Percentiles rank a stretch among this genome's conserved stretches.
Conservation (phyloP, 2,888 invertebrate species). For the Anthrax anthrax region DNA sequence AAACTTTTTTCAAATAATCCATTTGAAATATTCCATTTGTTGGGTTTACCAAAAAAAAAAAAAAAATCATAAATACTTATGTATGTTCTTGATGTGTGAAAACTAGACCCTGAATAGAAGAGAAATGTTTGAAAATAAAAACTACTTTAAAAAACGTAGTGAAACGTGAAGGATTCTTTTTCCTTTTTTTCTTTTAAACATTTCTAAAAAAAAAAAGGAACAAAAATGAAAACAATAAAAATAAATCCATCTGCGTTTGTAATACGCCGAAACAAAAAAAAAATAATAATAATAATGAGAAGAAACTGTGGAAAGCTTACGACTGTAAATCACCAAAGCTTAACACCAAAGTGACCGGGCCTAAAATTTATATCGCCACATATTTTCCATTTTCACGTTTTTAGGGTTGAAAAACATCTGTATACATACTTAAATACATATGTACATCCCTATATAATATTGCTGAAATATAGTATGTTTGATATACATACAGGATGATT, state of each 20-base stretch:
- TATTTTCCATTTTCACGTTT: conserved; percentile 1
- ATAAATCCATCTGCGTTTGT: too few species aligned
- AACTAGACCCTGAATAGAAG: not conserved
- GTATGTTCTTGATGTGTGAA: not conserved
- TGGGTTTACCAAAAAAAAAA: not conserved
- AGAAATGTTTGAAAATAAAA: too few species aligned
- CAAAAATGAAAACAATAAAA: not conserved
- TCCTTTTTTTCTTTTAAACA: too few species aligned
- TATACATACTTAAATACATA: too few species aligned
- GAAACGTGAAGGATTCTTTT: too few species aligned
- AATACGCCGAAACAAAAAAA: not conserved
- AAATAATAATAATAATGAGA: not conserved
- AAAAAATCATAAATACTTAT: not conserved
- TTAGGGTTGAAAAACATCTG: too few species aligned
- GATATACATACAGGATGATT: too few species aligned
- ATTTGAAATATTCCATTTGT: not conserved
- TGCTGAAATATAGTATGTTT: too few species aligned
- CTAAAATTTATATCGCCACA: conserved; percentile 7
- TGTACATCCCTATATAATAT: too few species aligned
- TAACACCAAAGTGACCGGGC: conserved; percentile 5
- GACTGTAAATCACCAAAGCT: conserved; percentile 6
- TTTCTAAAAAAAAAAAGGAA: not conserved
- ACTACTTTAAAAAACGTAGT: too few species aligned
- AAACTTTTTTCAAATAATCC: not conserved
- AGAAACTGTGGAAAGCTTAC: conserved; percentile 2